A percentile compares a stretch with the other conserved stretches of the same genome.
These are phyloP conservation scores for Vannuccia rotundouncinata DNA, from an alignment of 2,888 invertebrate species.

Conservation along the genomic window DNA sequence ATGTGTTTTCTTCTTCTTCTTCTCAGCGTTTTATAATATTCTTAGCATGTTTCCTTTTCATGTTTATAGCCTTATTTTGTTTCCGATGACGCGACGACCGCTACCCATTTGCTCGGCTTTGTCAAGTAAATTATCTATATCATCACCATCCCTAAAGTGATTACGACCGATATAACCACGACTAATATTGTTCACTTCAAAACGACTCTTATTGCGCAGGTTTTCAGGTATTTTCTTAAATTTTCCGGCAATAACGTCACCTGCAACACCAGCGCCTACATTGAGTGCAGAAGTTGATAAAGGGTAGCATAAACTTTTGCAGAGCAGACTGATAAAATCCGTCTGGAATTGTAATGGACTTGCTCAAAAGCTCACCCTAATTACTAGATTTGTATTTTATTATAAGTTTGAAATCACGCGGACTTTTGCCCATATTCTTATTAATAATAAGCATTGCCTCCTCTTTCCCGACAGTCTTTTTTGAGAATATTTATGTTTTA, in stretches of 20 bases:
- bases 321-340: too few species aligned
- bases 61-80: too few species aligned
- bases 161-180: background rate
- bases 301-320: too few species aligned
- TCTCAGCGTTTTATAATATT: background rate
- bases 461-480: background rate
- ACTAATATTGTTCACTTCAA: background rate
- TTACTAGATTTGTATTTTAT: too few species aligned
- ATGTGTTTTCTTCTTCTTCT: background rate
- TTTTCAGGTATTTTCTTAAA: background rate
- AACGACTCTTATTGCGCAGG: background rate
- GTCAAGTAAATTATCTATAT: background rate
- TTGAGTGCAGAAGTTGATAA: background rate
- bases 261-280: background rate
- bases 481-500: background rate
- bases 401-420: too few species aligned
- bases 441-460: too few species aligned
- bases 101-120: background rate
- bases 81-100: too few species aligned
- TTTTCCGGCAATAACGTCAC: background rate
- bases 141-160: background rate
- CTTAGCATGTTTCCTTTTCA: background rate
- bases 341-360: too few species aligned
- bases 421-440: too few species aligned
- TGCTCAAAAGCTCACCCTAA: too few species aligned